phyloP scores from a whole-genome alignment of 35 echinoderm and acorn worm species.

The Chiridota heheva region DNA sequence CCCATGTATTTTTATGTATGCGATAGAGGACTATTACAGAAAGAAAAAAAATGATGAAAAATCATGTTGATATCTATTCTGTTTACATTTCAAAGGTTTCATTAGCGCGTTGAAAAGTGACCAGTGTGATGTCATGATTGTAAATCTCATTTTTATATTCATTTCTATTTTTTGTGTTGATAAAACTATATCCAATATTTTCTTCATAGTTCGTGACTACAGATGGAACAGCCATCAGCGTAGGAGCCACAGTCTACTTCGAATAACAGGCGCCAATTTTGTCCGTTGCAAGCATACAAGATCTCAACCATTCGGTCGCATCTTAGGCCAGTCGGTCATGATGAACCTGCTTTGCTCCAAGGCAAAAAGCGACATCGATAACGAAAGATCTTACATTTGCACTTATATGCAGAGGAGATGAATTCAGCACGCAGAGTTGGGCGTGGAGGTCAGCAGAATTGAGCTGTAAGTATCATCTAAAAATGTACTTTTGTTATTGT shows the following conservation, averaged over 20 bases:
- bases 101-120: too few relatives aligned
- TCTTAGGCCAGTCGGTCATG: slow-evolving; percentile 77
- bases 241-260: slow-evolving; percentile 83
- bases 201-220: slow-evolving; percentile 77
- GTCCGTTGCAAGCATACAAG: slow-evolving; percentile 77
- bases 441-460: slow-evolving; percentile 86
- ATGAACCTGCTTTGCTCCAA: slow-evolving; percentile 55
- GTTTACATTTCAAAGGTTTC: too few relatives aligned
- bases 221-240: slow-evolving; percentile 82
- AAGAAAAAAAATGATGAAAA: too few relatives aligned
- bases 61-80: too few relatives aligned
- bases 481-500: too few relatives aligned
- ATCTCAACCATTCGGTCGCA: slow-evolving; percentile 86
- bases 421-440: slow-evolving; percentile 84
- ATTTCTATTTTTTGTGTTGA: too few relatives aligned
- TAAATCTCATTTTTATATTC: too few relatives aligned
- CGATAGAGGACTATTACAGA: too few relatives aligned
- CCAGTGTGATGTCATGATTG: too few relatives aligned
- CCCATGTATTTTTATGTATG: too few relatives aligned
- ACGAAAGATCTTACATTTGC: slow-evolving; percentile 60
- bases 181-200: too few relatives aligned
- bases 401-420: slow-evolving; percentile 74
- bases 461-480: slow-evolving; percentile 99
- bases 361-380: slow-evolving; percentile 46
- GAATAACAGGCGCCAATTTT: slow-evolving; percentile 66